These are phyloP conservation scores for Pterobdella sp. DNA, from an alignment of 2,888 invertebrate species.

Conservation along the genomic window DNA sequence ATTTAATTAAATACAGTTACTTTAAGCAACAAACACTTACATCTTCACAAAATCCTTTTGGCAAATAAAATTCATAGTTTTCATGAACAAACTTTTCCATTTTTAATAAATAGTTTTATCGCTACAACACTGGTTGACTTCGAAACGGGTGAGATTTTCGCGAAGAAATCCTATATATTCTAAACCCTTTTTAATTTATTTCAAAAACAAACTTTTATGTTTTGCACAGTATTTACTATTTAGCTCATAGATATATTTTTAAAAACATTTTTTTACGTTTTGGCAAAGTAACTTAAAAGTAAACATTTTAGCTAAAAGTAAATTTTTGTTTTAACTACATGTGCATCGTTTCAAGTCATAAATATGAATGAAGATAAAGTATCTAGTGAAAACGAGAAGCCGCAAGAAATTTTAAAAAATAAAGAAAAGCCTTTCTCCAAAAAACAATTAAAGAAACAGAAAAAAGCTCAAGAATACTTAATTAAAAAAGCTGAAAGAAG, in stretches of 20 bases:
- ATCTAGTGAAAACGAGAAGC: background rate
- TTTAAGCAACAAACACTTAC: constrained; percentile 4
- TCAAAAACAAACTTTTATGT: background rate
- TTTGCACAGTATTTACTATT: background rate
- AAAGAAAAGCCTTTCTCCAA: constrained; percentile 31
- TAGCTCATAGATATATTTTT: background rate
- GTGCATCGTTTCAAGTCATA: background rate
- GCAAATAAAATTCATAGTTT: constrained; percentile 16
- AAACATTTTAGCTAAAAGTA: background rate
- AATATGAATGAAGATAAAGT: background rate
- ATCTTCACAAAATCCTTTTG: constrained; percentile 7
- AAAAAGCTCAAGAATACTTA: constrained; percentile 32
- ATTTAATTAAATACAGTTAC: background rate
- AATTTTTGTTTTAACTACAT: constrained; percentile 9
- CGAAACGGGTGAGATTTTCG: too few relatives aligned
- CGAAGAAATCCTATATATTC: too few relatives aligned
- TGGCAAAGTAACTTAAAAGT: constrained; percentile 4
- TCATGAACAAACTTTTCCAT: constrained; percentile 18
- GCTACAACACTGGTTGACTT: background rate
- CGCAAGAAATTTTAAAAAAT: too few relatives aligned
- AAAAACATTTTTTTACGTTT: background rate
- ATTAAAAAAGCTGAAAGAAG: constrained; percentile 32
- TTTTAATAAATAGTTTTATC: background rate
- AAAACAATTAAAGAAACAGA: constrained; percentile 33
- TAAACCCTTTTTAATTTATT: too few relatives aligned